A percentile compares a stretch with the other conserved stretches of the same genome.
Conservation (phyloP, 2,797 vertebrate species). For the Sebastes wilsoni region DNA sequence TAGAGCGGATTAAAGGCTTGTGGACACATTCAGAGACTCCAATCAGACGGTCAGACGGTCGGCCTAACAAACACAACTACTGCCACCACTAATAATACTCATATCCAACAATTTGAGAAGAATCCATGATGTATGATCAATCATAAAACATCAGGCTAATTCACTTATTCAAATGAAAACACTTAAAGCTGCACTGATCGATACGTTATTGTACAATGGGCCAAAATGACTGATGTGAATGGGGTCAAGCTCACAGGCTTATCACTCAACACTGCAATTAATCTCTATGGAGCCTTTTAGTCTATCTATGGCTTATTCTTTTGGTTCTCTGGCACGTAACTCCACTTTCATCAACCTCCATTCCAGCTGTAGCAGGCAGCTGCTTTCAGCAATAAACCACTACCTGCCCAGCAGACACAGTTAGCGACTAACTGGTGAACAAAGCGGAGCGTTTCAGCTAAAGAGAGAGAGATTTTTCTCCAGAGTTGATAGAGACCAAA, state of each 20-base stretch:
- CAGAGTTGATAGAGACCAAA: background rate
- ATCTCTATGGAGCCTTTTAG: background rate
- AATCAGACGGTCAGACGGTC: background rate
- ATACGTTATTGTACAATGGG: background rate
- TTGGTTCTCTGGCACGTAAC: background rate
- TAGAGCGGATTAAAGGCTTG: background rate
- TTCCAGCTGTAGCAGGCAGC: background rate
- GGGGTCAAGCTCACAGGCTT: background rate
- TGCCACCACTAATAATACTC: background rate
- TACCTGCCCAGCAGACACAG: background rate
- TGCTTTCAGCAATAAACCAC: background rate
- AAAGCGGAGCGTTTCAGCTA: background rate
- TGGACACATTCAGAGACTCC: background rate
- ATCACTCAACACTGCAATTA: background rate
- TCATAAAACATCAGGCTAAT: background rate
- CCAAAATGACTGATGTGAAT: background rate
- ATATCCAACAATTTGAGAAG: background rate
- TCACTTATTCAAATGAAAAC: background rate
- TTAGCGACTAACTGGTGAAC: background rate
- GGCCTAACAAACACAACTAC: background rate
- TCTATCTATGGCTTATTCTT: background rate
- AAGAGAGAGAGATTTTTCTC: background rate
- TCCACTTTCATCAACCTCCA: background rate
- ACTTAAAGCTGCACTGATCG: background rate
- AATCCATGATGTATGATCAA: background rate